Conservation (phyloP, 2,888 invertebrate species). For the Trachelus tabidus region DNA sequence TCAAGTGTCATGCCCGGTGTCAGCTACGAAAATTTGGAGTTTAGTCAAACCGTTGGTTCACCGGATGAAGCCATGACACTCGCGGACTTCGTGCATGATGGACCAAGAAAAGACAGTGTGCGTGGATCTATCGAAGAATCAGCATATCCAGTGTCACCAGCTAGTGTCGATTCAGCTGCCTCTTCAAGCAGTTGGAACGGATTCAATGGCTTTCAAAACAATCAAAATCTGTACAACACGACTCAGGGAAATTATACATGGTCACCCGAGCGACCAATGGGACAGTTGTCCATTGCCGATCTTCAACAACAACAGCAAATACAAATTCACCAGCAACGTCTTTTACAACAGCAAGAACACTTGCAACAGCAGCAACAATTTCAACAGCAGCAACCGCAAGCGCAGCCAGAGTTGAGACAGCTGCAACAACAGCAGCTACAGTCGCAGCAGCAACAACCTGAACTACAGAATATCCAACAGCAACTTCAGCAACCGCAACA, state of each 20-base stretch:
- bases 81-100: constrained; percentile 17
- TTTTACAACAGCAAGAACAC: constrained; percentile 13
- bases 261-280: not conserved
- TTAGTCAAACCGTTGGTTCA: not conserved
- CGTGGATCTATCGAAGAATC: constrained; percentile 22
- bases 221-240: not conserved
- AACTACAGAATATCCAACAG: not conserved
- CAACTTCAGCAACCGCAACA: not conserved
- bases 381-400: constrained; percentile 20
- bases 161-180: constrained; percentile 30
- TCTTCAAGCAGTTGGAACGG: constrained; percentile 29
- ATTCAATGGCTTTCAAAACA: constrained; percentile 5
- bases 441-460: not conserved
- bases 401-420: not conserved
- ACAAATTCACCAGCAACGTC: constrained; percentile 17
- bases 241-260: not conserved
- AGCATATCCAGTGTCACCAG: constrained; percentile 33
- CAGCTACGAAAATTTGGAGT: constrained; percentile 3
- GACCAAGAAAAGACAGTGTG: constrained; percentile 7
- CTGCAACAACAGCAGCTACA: constrained; percentile 10
- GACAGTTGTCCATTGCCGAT: not conserved
- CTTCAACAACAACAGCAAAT: constrained; percentile 16
- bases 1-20: not conserved
- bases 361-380: constrained; percentile 10
- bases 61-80: constrained; percentile 22